phyloP scores from a whole-genome alignment of 2,888 invertebrate genomes.

The Sipunculus nudus region DNA sequence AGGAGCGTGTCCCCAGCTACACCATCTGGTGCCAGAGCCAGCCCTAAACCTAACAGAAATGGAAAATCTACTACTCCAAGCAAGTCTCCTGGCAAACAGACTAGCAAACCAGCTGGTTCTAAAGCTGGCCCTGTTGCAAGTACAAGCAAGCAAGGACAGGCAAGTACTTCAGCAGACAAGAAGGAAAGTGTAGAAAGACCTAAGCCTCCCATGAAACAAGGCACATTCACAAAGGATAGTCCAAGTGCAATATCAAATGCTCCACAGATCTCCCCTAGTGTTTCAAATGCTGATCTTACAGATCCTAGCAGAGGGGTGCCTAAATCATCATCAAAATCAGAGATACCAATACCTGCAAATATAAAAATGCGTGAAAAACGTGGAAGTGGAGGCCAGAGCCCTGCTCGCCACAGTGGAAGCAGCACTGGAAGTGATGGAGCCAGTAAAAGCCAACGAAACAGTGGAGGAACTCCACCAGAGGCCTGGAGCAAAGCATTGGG shows the following conservation, averaged over 20 bases:
- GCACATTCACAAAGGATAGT: slow-evolving; percentile 89
- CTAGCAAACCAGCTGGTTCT: not conserved
- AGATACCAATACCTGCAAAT: no score
- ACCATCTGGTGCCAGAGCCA: slow-evolving; percentile 4
- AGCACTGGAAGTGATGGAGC: no score
- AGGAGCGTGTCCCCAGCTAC: no score
- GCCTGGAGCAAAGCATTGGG: slow-evolving; percentile 49
- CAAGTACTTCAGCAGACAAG: no score
- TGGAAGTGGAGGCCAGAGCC: not conserved
- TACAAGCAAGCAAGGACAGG: not conserved
- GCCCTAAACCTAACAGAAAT: slow-evolving; percentile 10
- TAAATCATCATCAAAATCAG: no score
- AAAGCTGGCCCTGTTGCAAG: not conserved
- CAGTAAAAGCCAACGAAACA: slow-evolving; percentile 17
- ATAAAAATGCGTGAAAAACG: no score
- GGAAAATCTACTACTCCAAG: not conserved
- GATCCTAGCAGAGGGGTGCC: not conserved
- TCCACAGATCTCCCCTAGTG: slow-evolving; percentile 34
- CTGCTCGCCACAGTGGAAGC: slow-evolving; percentile 14
- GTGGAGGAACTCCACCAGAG: slow-evolving; percentile 33
- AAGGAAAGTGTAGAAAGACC: slow-evolving; percentile 42
- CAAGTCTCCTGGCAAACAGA: not conserved
- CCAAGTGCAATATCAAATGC: slow-evolving; percentile 44
- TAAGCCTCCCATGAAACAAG: slow-evolving; percentile 76
- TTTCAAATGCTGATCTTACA: not conserved